These are phyloP conservation scores for Bovichtus diacanthus DNA, from an alignment of 2,797 vertebrate genomes.

Conservation along the genomic window DNA sequence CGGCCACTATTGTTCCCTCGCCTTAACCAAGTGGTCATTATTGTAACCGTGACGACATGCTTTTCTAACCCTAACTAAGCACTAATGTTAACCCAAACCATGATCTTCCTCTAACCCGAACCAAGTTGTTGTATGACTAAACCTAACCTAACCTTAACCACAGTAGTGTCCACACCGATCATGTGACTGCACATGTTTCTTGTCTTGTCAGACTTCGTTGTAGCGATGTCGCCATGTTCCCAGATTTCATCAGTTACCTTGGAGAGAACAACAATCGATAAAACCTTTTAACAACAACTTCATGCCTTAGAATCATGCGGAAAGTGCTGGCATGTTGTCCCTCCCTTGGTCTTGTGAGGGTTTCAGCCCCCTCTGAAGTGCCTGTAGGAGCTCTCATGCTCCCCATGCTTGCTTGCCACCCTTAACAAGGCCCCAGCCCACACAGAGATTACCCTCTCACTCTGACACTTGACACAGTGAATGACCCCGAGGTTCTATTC, in stretches of 20 bases:
- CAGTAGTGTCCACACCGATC: not conserved
- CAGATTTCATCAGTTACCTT: not conserved
- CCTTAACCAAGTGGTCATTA: not conserved
- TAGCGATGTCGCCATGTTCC: not conserved
- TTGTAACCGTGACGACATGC: not conserved
- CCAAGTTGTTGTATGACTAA: not conserved
- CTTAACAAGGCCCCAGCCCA: slow-evolving; percentile 51
- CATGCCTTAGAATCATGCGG: slow-evolving; percentile 1
- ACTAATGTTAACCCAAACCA: not conserved
- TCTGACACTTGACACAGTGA: slow-evolving; percentile 33
- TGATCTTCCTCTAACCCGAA: not conserved
- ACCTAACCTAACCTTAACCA: not conserved
- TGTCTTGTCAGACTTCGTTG: not conserved
- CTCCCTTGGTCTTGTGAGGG: slow-evolving; percentile 21
- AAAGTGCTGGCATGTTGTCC: slow-evolving; percentile 22
- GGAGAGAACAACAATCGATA: not conserved
- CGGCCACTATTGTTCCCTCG: not conserved
- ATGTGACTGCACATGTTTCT: rapidly evolving
- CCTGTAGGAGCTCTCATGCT: slow-evolving; percentile 7
- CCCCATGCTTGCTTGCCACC: slow-evolving; percentile 35
- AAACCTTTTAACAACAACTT: not conserved
- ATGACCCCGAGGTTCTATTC: slow-evolving; percentile 16
- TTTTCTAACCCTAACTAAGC: not conserved
- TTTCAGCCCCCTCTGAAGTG: slow-evolving; percentile 40
- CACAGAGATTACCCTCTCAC: slow-evolving; percentile 49